Conservation (phyloP, 1,140 invertebrate genomes). For the Drosophila nikananu region DNA sequence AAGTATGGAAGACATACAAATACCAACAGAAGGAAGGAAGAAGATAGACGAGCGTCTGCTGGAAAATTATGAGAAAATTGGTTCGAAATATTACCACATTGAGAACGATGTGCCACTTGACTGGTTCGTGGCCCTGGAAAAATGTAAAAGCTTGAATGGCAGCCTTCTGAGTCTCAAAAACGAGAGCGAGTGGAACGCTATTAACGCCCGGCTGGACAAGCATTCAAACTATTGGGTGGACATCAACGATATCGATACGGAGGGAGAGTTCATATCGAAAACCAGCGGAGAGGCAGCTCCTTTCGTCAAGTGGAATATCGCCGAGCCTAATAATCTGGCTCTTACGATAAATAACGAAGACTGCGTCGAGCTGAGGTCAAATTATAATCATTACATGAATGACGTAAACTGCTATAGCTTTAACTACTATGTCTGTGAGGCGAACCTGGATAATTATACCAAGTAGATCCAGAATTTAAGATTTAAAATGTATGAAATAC, state of each 20-base stretch:
- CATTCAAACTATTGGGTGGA: not conserved
- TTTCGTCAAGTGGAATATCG: not conserved
- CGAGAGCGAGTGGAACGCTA: not conserved
- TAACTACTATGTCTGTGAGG: not conserved
- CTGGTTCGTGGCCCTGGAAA: not conserved
- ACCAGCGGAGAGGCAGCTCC: not conserved
- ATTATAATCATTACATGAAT: not conserved
- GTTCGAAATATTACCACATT: not conserved
- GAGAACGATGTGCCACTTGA: not conserved
- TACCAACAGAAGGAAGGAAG: not conserved
- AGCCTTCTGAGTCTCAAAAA: conserved; percentile 1
- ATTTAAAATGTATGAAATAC: not conserved
- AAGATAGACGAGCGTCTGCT: too few relatives aligned
- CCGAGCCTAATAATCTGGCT: not conserved
- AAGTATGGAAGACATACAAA: not conserved
- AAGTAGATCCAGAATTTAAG: not conserved
- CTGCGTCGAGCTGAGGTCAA: not conserved
- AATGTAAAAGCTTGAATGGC: not conserved
- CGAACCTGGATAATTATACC: too few relatives aligned
- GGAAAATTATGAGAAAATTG: not conserved
- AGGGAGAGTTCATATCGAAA: not conserved
- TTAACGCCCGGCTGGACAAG: not conserved
- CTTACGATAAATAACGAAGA: not conserved
- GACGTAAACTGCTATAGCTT: not conserved
- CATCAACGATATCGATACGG: not conserved